Conservation (phyloP, 2,888 invertebrate species). For the Buathra laborator region DNA sequence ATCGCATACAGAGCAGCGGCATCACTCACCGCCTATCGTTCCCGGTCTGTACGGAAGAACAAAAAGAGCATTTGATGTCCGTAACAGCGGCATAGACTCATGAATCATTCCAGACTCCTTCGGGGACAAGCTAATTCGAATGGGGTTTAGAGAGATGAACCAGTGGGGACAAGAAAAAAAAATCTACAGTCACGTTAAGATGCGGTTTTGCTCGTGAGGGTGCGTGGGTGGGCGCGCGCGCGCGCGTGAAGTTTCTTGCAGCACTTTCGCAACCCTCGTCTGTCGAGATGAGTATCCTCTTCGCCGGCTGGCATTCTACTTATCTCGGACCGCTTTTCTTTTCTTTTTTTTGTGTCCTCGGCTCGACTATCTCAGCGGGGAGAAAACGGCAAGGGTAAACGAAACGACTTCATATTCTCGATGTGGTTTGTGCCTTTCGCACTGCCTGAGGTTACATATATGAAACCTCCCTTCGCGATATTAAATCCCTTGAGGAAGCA, state of each 20-base stretch:
- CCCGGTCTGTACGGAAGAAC: background rate
- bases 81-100: conserved; percentile 16
- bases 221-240: no score
- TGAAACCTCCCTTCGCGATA: conserved; percentile 11
- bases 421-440: conserved; percentile 26
- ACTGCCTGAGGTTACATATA: background rate
- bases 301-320: conserved; percentile 2
- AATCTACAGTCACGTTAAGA: conserved; percentile 5
- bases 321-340: conserved; percentile 15
- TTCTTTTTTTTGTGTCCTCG: background rate
- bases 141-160: conserved; percentile 1
- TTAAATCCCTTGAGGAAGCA: conserved; percentile 2
- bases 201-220: background rate
- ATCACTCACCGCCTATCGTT: background rate
- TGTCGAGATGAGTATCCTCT: conserved; percentile 33
- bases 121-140: conserved; percentile 34
- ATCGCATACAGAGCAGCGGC: background rate
- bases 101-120: conserved; percentile 31
- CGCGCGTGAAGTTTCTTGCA: conserved; percentile 26
- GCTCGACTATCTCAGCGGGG: background rate
- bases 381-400: conserved; percentile 5
- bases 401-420: conserved; percentile 44
- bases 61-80: conserved; percentile 7
- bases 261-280: conserved; percentile 18
- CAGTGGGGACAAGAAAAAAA: conserved; percentile 20